Base-by-base conservation (phyloP, 1,140 invertebrate species). In the Drosophila orena region DNA sequence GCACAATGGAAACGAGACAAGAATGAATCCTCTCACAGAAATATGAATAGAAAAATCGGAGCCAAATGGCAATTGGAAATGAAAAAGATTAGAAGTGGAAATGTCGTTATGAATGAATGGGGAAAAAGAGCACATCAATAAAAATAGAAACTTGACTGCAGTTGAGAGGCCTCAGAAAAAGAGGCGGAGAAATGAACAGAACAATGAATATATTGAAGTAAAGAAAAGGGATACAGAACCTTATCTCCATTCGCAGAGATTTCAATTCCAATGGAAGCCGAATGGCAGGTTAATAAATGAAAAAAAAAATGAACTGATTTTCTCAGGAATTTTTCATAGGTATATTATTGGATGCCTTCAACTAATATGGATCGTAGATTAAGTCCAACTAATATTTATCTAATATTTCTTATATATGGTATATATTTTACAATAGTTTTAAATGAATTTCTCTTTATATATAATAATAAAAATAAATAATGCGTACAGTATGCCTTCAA, bases 81-180 rank as follows among this genome's bases (percentile, higher is more conserved):
- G 61, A 34, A 76, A 76, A 54, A 76, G 60, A 76, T 76, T 76
- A 76, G 55, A 76, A 68, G 62, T 59, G 81, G 65, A 60, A 79
- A 61, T 77, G 59, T 69, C 77, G 77, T 74, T 77, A 77, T 86
- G 73, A 77, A 80, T 72, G 61, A 60, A 24, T 55, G 24, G 43
- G 38, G 37, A 30, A 54, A 62, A 30, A 66, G 38, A 65, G 59
- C 53, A 71, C 60, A 75, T 76, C 71, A 76, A 76, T 66, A 76
- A 75, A 75, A 58, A 52, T 55, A 42, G 37, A 68, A 65, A 73
- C 59, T 68, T 46, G 54, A 59, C 73, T 66, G 72, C 72, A 68
- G 54, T 68, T 66, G 49, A 76, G 55, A 76, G 52, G 59, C 17
- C 43, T 42, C 44, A 17, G 8, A 46, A 42, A 56, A 68, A 58